Evolutionary conservation across 2,888 invertebrate species (phyloP).

Genomic region (Synanthedon andrenaeformis): DNA sequence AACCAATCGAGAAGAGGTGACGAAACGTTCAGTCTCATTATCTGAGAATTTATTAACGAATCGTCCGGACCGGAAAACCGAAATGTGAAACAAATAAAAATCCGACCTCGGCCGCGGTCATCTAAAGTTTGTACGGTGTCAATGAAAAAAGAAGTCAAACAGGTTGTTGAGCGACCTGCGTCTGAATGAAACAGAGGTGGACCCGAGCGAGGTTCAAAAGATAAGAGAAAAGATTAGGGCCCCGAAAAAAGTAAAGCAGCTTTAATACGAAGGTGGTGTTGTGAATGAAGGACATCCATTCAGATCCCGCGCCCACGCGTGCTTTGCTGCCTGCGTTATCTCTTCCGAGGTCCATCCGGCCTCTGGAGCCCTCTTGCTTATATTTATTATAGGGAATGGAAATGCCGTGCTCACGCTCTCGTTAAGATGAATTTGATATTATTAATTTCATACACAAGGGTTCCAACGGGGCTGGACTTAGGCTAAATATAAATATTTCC

Average conservation of each 20-base stretch:
- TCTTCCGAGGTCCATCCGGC: slow-evolving; percentile 21
- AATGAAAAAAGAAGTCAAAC: slow-evolving; percentile 69
- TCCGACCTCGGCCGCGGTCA: slow-evolving; percentile 69
- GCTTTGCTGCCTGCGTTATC: slow-evolving; percentile 31
- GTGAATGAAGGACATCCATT: slow-evolving; percentile 68
- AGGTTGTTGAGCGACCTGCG: slow-evolving; percentile 58
- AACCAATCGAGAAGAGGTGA: slow-evolving; percentile 70
- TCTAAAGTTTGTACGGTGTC: slow-evolving; percentile 65
- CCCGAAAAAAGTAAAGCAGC: slow-evolving; percentile 57
- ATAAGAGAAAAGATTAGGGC: slow-evolving; percentile 67
- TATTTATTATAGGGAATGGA: neutral
- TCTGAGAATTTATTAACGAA: slow-evolving; percentile 72
- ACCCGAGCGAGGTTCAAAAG: slow-evolving; percentile 59
- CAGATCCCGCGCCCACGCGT: slow-evolving; percentile 62
- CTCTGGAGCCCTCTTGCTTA: slow-evolving; percentile 15
- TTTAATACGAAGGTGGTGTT: slow-evolving; percentile 65
- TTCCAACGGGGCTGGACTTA: too few species aligned
- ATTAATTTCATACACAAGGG: neutral
- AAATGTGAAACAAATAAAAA: slow-evolving; percentile 71
- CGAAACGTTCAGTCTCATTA: slow-evolving; percentile 71
- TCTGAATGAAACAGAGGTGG: slow-evolving; percentile 65
- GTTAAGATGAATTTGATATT: too few species aligned
- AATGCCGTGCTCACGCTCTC: too few species aligned
- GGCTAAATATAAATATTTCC: too few species aligned
- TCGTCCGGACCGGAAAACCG: slow-evolving; percentile 67